Conservation (phyloP, 2,888 invertebrate genomes). For the Parthenolecanium corni region DNA sequence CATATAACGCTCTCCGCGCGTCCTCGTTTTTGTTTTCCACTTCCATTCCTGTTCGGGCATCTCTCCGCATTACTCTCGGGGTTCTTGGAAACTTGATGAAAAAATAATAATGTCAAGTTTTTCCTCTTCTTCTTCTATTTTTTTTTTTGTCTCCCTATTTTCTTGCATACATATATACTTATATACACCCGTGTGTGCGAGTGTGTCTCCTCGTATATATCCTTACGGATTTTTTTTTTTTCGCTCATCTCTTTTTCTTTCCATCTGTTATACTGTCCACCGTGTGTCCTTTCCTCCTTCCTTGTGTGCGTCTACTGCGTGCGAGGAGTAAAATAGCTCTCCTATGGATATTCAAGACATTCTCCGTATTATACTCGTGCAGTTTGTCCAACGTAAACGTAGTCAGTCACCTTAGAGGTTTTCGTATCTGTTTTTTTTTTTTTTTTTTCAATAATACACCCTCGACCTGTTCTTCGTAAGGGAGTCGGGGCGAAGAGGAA, state of each 20-base stretch:
- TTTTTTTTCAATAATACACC: conserved; percentile 23
- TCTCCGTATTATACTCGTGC: no score
- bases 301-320: no score
- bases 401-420: conserved; percentile 21
- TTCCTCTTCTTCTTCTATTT: conserved; percentile 9
- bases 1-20: not conserved
- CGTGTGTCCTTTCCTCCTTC: no score
- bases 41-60: no score
- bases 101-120: conserved; percentile 29
- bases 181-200: no score
- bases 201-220: no score
- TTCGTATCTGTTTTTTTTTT: not conserved
- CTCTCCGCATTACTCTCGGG: conserved; percentile 15
- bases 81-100: conserved; percentile 21
- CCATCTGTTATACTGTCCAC: no score
- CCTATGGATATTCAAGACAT: conserved; percentile 29
- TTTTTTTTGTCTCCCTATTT: no score
- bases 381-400: conserved; percentile 9
- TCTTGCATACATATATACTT: no score
- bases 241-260: no score
- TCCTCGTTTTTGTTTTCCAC: not conserved
- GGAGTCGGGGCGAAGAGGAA: no score
- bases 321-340: conserved; percentile 18
- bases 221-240: no score
- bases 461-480: conserved; percentile 11